These are phyloP conservation scores for Hypsopygia costalis DNA, from an alignment of 2,888 invertebrate species.

Conservation along the genomic window DNA sequence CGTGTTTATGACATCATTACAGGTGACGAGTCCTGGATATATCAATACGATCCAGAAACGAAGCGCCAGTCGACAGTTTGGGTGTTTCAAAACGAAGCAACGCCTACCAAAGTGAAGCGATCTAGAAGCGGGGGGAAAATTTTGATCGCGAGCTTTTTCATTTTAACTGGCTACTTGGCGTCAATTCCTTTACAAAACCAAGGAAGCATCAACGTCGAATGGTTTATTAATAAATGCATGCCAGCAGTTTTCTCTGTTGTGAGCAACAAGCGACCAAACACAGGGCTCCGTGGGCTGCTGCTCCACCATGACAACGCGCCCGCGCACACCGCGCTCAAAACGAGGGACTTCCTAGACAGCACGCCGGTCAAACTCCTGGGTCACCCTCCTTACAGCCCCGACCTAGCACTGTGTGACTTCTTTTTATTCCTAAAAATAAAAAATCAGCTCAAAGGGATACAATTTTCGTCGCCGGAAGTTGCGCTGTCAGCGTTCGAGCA, in stretches of 20 bases:
- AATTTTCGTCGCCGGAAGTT: slow-evolving; percentile 6
- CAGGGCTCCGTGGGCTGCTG: slow-evolving; percentile 5
- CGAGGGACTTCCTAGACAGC: slow-evolving; percentile 12
- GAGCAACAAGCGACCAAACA: slow-evolving; percentile 14
- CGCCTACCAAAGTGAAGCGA: slow-evolving; percentile 13
- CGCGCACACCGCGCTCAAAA: slow-evolving; percentile 2
- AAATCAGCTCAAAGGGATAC: slow-evolving; percentile 6
- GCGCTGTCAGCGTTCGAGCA: slow-evolving; percentile 6
- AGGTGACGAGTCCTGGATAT: slow-evolving; percentile 1
- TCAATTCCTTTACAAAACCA: slow-evolving; percentile 14
- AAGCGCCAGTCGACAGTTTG: slow-evolving; percentile 10
- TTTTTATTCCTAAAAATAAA: background rate
- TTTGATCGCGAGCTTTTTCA: slow-evolving; percentile 15
- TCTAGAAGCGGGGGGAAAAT: slow-evolving; percentile 13
- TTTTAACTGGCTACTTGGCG: slow-evolving; percentile 10
- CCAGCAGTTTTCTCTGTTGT: slow-evolving; percentile 11
- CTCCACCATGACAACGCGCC: background rate
- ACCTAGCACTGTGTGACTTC: background rate
- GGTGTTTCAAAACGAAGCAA: slow-evolving; percentile 11
- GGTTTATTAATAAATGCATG: slow-evolving; percentile 6
- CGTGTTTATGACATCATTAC: background rate
- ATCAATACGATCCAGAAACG: slow-evolving; percentile 7
- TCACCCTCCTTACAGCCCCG: background rate
- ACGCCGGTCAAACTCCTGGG: slow-evolving; percentile 10
- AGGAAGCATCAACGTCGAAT: slow-evolving; percentile 3